Base-by-base conservation (phyloP, 2,797 vertebrate genomes). In the Selene dorsalis region DNA sequence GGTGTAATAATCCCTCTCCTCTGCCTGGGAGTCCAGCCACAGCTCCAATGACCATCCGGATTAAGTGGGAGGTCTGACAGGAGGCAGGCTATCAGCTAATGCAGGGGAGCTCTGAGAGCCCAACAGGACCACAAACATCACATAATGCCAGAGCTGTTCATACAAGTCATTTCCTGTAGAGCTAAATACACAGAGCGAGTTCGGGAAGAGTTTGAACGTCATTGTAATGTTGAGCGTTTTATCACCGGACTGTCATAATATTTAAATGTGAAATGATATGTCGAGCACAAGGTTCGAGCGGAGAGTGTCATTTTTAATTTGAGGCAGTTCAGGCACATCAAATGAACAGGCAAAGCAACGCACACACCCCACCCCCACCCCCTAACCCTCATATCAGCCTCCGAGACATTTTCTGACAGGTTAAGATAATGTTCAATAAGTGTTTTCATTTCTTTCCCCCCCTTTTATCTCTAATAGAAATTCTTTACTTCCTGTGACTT, bases 1-100 rank as follows among this genome's bases (percentile, higher is more conserved):
- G 87, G 86, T 86, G 92, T 88, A 92, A 93, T 94, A 94, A 94
- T 94, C 93, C 89, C 82, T 83, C 87, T 89, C 74, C 70, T 81
- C 88, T 81, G 90, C 87, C 86, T 87, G 89, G 83, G 79, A 89
- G 90, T 88, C 81, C 87, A 85, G 84, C 88, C 82, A 85, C 80
- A 47, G 84, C 82, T 85, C 89, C 84, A 81, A 64, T 72, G 79
- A 80, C 87, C 88, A 67, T 86, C 84, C 76, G 75, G 88, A 92
- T 93, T 93, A 93, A 93, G 89, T 83, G 85, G 88, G 87, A 76
- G 84, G 85, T 64, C 89, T 92, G 87, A 92, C 85, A 89, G 86
- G 82, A 84, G 78, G 79, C 71, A 87, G 79, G 82, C 91, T 86
- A 86, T 93, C 91, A 85, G 89, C 88, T 93, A 93, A 93, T 92